phyloP scores from a whole-genome alignment of 2,888 invertebrate species.

The Ectemnius lituratus region DNA sequence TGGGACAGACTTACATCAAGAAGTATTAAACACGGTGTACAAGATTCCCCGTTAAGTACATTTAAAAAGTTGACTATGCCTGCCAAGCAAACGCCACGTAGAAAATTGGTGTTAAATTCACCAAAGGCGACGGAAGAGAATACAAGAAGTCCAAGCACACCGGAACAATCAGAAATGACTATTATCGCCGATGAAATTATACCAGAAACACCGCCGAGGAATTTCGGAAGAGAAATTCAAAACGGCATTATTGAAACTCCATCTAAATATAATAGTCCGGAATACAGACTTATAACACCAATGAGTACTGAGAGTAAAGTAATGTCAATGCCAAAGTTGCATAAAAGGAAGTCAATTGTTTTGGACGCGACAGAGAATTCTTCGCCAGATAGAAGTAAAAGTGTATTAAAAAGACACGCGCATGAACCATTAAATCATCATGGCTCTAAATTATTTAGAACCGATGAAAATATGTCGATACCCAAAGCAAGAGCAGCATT shows the following conservation, averaged over 20 bases:
- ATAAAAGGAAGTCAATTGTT: conserved; percentile 66
- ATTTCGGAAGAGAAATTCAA: conserved; percentile 52
- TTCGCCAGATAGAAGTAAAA: conserved; percentile 63
- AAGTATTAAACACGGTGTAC: conserved; percentile 18
- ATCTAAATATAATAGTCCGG: conserved; percentile 60
- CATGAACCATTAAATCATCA: conserved; percentile 45
- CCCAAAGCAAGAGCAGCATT: conserved; percentile 71
- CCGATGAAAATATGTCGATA: conserved; percentile 53
- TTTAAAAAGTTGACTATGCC: conserved; percentile 59
- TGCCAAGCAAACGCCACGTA: conserved; percentile 62
- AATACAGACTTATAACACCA: conserved; percentile 66
- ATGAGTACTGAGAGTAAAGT: conserved; percentile 64
- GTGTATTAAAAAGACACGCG: conserved; percentile 60
- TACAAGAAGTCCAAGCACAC: conserved; percentile 15
- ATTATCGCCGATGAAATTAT: conserved; percentile 50
- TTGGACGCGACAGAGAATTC: conserved; percentile 50
- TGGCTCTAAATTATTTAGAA: conserved; percentile 60
- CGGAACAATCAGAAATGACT: background rate
- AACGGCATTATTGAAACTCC: conserved; percentile 64
- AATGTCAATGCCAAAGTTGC: conserved; percentile 64
- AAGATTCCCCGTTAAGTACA: conserved; percentile 59
- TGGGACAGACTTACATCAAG: conserved; percentile 61
- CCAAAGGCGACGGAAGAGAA: conserved; percentile 47
- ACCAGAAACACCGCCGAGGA: conserved; percentile 68
- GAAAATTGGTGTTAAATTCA: conserved; percentile 43